These are phyloP conservation scores for Microctonus aethiopoides DNA, from an alignment of 2,888 invertebrate species.

Conservation along the genomic window DNA sequence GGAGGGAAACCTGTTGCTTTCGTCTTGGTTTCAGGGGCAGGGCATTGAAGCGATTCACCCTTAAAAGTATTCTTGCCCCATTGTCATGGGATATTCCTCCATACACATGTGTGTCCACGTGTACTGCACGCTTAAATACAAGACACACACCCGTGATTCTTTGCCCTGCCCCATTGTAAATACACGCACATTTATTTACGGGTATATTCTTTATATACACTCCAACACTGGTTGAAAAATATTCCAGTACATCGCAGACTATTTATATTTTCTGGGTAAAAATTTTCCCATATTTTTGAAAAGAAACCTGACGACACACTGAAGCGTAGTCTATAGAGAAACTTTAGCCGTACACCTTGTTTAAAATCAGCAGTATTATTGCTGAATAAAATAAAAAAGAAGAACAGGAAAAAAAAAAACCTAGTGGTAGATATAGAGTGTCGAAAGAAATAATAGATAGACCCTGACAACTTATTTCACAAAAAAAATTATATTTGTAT, in stretches of 20 bases:
- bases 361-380: slow-evolving; percentile 30
- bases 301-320: slow-evolving; percentile 56
- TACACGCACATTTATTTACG: not conserved
- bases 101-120: slow-evolving; percentile 23
- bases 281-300: slow-evolving; percentile 61
- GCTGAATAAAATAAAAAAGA: not conserved
- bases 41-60: slow-evolving; percentile 31
- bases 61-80: slow-evolving; percentile 14
- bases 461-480: slow-evolving; percentile 6
- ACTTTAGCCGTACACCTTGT: slow-evolving; percentile 53
- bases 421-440: slow-evolving; percentile 1
- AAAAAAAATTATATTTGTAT: not conserved
- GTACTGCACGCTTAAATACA: slow-evolving; percentile 26
- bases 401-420: not conserved
- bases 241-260: too few species aligned
- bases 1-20: slow-evolving; percentile 60
- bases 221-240: too few species aligned
- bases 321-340: slow-evolving; percentile 36
- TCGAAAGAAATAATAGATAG: slow-evolving; percentile 19
- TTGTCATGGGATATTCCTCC: slow-evolving; percentile 23
- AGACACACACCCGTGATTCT: slow-evolving; percentile 12
- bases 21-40: slow-evolving; percentile 39
- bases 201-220: not conserved
- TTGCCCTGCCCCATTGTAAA: slow-evolving; percentile 39
- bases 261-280: slow-evolving; percentile 27